Evolutionary conservation across 92 coral and sea anemone species (phyloP), one percentile per base, ranked within the genome.

Genomic region (Palythoa heliodiscus): DNA sequence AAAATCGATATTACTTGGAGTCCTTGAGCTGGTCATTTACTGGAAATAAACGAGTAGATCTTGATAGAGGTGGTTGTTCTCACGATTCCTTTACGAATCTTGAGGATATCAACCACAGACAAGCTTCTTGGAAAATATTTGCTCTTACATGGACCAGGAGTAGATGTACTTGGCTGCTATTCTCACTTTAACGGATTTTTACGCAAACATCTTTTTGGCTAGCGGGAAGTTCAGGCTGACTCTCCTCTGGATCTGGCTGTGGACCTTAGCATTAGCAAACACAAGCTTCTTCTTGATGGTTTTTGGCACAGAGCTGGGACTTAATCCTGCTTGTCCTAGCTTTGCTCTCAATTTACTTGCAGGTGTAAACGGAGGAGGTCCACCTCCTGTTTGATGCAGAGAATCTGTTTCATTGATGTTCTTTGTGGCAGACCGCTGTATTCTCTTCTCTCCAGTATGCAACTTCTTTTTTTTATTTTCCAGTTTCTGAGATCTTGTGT

Each of bases 231-330:
- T 75, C 79, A 47, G 38, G 60, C 57, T 50, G 79, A 75, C 55
- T 75, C 79, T 75, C 40, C 38, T 75, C 63, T 52, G 63, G 63
- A 29, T 40, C 79, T 71, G 76, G 55, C 52, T 71, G 55, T 71
- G 52, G 38, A 68, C 72, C 3, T 72, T 72, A n/a, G n/a, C n/a
- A n/a, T n/a, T n/a, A n/a, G n/a, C n/a, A n/a, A n/a, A n/a, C n/a
- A n/a, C n/a, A n/a, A n/a, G n/a, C n/a, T n/a, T n/a, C n/a, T n/a
- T n/a, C n/a, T n/a, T n/a, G n/a, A n/a, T n/a, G n/a, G n/a, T n/a
- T n/a, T n/a, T n/a, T n/a, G n/a, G n/a, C n/a, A n/a, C n/a, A n/a
- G n/a, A n/a, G n/a, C n/a, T n/a, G n/a, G n/a, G n/a, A n/a, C n/a
- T n/a, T n/a, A n/a, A n/a, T n/a, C n/a, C n/a, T n/a, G n/a, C n/a